Conservation (phyloP, 2,888 invertebrate genomes). For the Endomychus coccineus region DNA sequence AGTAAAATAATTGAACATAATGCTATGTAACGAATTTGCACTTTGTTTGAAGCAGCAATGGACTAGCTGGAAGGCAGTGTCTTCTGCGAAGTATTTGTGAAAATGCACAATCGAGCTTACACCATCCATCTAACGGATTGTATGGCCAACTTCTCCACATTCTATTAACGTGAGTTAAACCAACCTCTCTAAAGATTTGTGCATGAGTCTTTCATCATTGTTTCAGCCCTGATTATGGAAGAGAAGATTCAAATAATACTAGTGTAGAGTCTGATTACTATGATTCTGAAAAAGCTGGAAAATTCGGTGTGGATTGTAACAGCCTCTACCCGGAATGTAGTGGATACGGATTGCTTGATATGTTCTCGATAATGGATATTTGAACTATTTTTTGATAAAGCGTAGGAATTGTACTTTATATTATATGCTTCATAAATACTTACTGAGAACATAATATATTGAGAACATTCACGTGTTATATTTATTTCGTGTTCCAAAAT, state of each 20-base stretch:
- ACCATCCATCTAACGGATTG: conserved; percentile 56
- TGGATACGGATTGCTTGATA: background rate
- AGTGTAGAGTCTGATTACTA: background rate
- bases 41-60: too few relatives aligned
- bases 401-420: too few relatives aligned
- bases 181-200: background rate
- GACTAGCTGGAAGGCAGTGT: conserved; percentile 60
- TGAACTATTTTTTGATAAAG: background rate
- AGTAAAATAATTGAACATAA: too few relatives aligned
- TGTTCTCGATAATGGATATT: background rate
- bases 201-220: background rate
- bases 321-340: background rate
- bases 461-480: too few relatives aligned
- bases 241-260: conserved; percentile 1
- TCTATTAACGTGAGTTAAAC: conserved; percentile 59
- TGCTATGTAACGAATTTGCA: too few relatives aligned
- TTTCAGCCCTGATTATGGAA: background rate
- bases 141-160: conserved; percentile 70
- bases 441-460: too few relatives aligned
- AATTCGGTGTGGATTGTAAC: background rate
- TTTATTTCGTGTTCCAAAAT: too few relatives aligned
- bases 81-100: conserved; percentile 70
- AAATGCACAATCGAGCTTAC: conserved; percentile 57
- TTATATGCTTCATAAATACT: too few relatives aligned
- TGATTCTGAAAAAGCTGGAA: background rate